Evolutionary conservation across 2,113 vertebrate species (phyloP).

Genomic region (Tupaia tana): DNA sequence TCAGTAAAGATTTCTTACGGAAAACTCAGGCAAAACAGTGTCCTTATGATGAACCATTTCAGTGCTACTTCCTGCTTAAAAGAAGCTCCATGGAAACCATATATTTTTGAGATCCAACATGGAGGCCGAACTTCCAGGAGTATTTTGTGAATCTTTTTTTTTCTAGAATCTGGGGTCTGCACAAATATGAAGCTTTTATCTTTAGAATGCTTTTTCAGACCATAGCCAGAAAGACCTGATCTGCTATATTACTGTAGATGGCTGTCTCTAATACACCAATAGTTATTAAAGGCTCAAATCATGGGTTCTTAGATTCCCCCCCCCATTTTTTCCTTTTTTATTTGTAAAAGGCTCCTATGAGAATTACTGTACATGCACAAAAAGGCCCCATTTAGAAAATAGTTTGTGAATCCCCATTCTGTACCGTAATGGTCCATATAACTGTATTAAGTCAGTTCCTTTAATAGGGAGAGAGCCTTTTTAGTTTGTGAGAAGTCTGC

Average conservation of each 20-base stretch:
- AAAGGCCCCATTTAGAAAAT: slow-evolving; percentile 77
- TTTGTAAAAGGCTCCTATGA: slow-evolving; percentile 77
- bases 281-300: slow-evolving; percentile 77
- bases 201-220: slow-evolving; percentile 66
- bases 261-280: slow-evolving; percentile 67
- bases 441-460: slow-evolving; percentile 78
- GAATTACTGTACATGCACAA: slow-evolving; percentile 82
- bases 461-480: slow-evolving; percentile 78
- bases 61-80: slow-evolving; percentile 25
- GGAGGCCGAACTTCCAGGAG: slow-evolving; percentile 4
- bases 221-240: slow-evolving; percentile 52
- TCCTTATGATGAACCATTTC: neutral
- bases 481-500: slow-evolving; percentile 77
- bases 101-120: slow-evolving; percentile 19
- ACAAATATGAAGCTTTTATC: slow-evolving; percentile 74
- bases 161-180: slow-evolving; percentile 36
- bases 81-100: slow-evolving; percentile 6
- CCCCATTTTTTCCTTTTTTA: slow-evolving; percentile 47
- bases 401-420: slow-evolving; percentile 78
- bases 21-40: neutral
- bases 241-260: slow-evolving; percentile 64
- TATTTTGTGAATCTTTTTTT: slow-evolving; percentile 60
- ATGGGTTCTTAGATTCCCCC: slow-evolving; percentile 56
- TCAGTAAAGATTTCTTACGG: slow-evolving; percentile 25
- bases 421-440: slow-evolving; percentile 77